Conservation (phyloP, 2,888 invertebrate genomes). For the Agriopis leucophaearia region DNA sequence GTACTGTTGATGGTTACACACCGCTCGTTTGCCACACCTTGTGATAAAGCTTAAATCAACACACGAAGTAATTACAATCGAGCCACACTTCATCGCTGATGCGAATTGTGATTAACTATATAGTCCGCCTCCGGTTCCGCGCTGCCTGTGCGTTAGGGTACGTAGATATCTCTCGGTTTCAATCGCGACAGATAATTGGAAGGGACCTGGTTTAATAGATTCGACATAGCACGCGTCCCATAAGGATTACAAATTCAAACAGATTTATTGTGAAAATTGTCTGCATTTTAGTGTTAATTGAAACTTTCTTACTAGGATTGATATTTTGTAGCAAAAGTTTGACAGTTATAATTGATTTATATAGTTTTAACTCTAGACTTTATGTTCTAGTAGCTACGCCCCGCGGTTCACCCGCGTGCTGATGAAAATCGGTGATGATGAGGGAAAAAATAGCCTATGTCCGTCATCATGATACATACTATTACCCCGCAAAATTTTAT, state of each 20-base stretch:
- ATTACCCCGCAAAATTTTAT: no score
- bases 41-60: conserved; percentile 85
- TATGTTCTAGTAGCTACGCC: no score
- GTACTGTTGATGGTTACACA: conserved; percentile 34
- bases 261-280: conserved; percentile 22
- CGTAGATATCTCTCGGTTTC: conserved; percentile 53
- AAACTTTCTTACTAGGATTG: neutral
- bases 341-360: no score
- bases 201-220: conserved; percentile 62
- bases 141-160: conserved; percentile 53
- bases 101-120: conserved; percentile 80
- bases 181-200: conserved; percentile 64
- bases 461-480: no score
- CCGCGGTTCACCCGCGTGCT: no score
- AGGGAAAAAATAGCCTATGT: no score
- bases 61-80: conserved; percentile 83
- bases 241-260: conserved; percentile 37
- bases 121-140: conserved; percentile 68
- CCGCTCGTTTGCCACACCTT: conserved; percentile 59
- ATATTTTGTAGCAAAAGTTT: no score
- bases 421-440: no score
- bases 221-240: conserved; percentile 51
- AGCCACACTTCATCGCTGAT: conserved; percentile 81
- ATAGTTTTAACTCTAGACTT: no score
- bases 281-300: conserved; percentile 2